phyloP scores from a whole-genome alignment of 2,797 vertebrate species.

The Gastrophryne carolinensis region DNA sequence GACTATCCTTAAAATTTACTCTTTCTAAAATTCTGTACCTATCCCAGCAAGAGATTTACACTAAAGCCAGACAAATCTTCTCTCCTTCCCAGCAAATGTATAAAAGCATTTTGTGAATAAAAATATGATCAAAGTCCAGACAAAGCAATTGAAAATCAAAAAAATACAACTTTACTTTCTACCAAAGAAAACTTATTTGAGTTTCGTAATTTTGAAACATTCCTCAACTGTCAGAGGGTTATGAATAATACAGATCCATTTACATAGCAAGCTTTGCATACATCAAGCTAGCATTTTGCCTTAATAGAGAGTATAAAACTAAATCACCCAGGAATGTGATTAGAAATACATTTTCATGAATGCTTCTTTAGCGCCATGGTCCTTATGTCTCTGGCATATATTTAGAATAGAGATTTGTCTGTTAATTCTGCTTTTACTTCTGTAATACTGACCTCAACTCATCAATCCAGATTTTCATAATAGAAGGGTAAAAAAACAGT shows the following conservation, averaged over 20 bases:
- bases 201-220: not conserved
- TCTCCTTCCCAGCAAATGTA: not conserved
- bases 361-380: not conserved
- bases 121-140: not conserved
- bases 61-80: not conserved
- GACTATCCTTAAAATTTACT: too few species aligned
- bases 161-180: not conserved
- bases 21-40: not conserved
- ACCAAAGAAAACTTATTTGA: not conserved
- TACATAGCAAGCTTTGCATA: not conserved
- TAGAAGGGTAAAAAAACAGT: too few species aligned
- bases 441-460: too few species aligned
- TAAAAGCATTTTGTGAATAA: not conserved
- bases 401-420: too few species aligned
- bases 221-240: not conserved
- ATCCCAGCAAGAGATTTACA: not conserved
- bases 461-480: too few species aligned
- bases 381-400: not conserved
- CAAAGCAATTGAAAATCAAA: not conserved
- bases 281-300: not conserved
- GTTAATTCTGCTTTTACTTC: too few species aligned
- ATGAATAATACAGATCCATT: conserved; percentile 10
- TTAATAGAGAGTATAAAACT: conserved; percentile 2
- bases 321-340: conserved; percentile 16
- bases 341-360: not conserved